Conservation (phyloP, 2,888 invertebrate species). For the Orthosia incerta region DNA sequence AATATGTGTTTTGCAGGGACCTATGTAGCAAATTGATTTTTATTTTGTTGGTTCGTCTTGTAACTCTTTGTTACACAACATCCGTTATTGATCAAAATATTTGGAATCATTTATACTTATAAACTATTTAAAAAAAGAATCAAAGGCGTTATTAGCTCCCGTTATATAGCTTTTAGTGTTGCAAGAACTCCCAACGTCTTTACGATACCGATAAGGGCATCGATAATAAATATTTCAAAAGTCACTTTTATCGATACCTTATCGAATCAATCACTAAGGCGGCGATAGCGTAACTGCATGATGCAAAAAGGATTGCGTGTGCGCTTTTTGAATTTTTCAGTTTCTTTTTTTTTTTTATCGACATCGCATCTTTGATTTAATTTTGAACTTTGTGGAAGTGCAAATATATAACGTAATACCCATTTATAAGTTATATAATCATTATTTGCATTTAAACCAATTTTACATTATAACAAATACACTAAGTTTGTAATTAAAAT, state of each 20-base stretch:
- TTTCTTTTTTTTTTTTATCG: not conserved
- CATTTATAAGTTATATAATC: no score
- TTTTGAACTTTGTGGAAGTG: no score
- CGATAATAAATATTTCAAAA: conserved; percentile 44
- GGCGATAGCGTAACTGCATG: conserved; percentile 34
- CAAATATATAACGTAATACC: no score
- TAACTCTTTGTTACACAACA: no score
- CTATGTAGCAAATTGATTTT: no score
- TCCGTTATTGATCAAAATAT: no score
- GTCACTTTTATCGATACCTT: conserved; percentile 39
- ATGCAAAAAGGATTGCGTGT: conserved; percentile 24
- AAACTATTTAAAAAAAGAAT: not conserved
- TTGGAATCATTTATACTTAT: no score
- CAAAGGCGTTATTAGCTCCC: not conserved
- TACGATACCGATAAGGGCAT: conserved; percentile 28
- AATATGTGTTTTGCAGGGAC: not conserved
- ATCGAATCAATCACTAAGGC: conserved; percentile 40
- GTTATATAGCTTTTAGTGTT: conserved; percentile 20
- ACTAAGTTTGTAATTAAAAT: not conserved
- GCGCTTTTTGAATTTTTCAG: not conserved
- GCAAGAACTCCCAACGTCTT: not conserved
- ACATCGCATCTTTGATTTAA: no score
- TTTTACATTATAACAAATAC: not conserved
- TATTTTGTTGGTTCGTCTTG: no score
- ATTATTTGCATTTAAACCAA: no score